Conservation (phyloP, 2,113 vertebrate species). For the Odontophorus gujanensis region DNA sequence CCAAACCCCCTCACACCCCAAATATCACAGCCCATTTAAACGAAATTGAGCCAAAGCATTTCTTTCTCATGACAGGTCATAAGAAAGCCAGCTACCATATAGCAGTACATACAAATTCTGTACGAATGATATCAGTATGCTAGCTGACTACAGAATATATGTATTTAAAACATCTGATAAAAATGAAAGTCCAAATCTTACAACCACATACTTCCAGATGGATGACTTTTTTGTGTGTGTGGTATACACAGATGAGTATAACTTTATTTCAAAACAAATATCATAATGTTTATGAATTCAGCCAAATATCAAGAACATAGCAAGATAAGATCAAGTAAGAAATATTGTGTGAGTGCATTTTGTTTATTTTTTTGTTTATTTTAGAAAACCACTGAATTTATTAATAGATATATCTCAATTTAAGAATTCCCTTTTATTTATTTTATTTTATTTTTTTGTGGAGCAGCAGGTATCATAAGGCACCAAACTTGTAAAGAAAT, state of each 20-base stretch:
- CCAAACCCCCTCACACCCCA: not conserved
- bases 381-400: not conserved
- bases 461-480: not conserved
- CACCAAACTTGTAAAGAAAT: not conserved
- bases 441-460: too few species aligned
- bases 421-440: not conserved
- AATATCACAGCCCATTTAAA: not conserved
- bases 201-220: not conserved
- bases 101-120: not conserved
- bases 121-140: not conserved
- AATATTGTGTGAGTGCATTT: not conserved
- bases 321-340: not conserved
- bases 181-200: not conserved
- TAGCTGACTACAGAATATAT: not conserved
- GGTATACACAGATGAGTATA: not conserved
- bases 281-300: not conserved
- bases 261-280: not conserved
- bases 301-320: not conserved
- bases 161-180: not conserved
- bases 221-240: not conserved
- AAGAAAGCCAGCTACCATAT: not conserved
- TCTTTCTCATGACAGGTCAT: slow-evolving; percentile 1
- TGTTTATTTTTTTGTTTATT: not conserved
- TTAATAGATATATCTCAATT: not conserved
- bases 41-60: not conserved